A percentile compares a stretch with the other conserved stretches of the same genome.
Evolutionary conservation across 2,888 invertebrate genomes (phyloP).

Genomic region (Idaea straminata): DNA sequence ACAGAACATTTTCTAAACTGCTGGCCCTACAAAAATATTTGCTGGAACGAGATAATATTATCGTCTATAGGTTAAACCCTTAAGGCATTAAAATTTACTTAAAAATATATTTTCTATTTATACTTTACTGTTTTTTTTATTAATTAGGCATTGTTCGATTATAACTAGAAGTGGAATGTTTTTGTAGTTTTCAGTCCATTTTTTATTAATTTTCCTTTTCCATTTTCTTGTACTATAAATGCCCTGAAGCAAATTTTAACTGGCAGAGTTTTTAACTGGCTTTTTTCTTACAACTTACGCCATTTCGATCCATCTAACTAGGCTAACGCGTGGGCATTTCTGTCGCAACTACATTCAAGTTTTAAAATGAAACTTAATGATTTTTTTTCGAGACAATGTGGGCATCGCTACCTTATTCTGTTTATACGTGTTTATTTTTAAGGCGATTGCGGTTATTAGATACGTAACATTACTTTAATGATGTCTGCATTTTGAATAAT

Average conservation of each 20-base stretch:
- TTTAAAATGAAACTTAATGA: slow-evolving; percentile 50
- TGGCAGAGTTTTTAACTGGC: background rate
- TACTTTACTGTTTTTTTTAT: too few species aligned
- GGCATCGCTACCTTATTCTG: slow-evolving; percentile 36
- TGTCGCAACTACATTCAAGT: slow-evolving; percentile 58
- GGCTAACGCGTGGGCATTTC: slow-evolving; percentile 60
- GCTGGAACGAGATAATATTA: too few species aligned
- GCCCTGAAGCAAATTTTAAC: background rate
- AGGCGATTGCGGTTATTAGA: background rate
- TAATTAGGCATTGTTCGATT: too few species aligned
- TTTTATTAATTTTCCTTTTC: too few species aligned
- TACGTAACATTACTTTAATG: background rate
- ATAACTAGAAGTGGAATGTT: too few species aligned
- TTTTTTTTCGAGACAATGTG: slow-evolving; percentile 42
- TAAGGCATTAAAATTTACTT: too few species aligned
- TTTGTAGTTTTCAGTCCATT: too few species aligned
- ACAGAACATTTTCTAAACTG: too few species aligned
- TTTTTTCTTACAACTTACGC: slow-evolving; percentile 30
- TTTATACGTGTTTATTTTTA: slow-evolving; percentile 4
- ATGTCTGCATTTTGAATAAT: background rate
- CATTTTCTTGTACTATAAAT: slow-evolving; percentile 4
- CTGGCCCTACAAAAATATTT: too few species aligned
- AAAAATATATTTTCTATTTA: too few species aligned
- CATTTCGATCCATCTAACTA: slow-evolving; percentile 40
- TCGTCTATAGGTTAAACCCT: too few species aligned